A percentile compares a stretch with the other conserved stretches of the same genome.
phyloP scores from a whole-genome alignment of 2,113 vertebrate species.

The Stegastes partitus region DNA sequence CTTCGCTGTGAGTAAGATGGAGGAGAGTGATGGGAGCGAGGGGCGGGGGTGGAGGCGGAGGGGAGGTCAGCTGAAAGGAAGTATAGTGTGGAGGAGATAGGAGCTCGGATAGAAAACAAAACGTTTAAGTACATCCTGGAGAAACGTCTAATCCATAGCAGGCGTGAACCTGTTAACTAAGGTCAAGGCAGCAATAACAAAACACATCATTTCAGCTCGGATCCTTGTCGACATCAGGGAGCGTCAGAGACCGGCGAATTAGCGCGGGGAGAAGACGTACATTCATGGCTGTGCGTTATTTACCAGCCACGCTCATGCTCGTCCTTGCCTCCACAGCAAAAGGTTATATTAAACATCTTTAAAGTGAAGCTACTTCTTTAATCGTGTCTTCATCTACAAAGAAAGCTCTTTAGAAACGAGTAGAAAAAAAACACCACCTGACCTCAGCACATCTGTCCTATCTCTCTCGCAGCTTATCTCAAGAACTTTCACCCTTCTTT shows the following conservation, averaged over 20 bases:
- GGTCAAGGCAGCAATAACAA: constrained; percentile 40
- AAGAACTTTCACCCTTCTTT: constrained; percentile 21
- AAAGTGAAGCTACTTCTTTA: constrained; percentile 1
- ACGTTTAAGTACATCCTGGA: constrained; percentile 14
- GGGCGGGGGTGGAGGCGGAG: neutral
- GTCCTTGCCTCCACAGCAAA: constrained; percentile 28
- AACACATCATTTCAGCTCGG: neutral
- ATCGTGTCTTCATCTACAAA: neutral
- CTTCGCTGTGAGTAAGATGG: constrained; percentile 22
- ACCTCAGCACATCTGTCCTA: neutral
- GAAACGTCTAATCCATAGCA: constrained; percentile 34
- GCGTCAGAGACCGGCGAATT: constrained; percentile 17
- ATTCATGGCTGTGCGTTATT: constrained; percentile 14
- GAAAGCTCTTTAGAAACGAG: neutral
- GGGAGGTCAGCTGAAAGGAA: constrained; percentile 46
- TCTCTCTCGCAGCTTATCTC: constrained; percentile 4
- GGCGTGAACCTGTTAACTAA: constrained; percentile 30
- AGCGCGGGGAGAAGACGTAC: neutral
- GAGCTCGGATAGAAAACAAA: constrained; percentile 20
- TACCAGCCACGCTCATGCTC: constrained; percentile 5
- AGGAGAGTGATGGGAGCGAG: constrained; percentile 23
- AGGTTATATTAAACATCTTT: constrained; percentile 13
- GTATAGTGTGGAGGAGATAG: constrained; percentile 6
- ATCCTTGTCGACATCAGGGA: constrained; percentile 6
- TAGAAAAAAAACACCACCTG: neutral